Evolutionary conservation across 35 echinoderm and acorn worm genomes (phyloP).

Genomic region (Amphiura filiformis): DNA sequence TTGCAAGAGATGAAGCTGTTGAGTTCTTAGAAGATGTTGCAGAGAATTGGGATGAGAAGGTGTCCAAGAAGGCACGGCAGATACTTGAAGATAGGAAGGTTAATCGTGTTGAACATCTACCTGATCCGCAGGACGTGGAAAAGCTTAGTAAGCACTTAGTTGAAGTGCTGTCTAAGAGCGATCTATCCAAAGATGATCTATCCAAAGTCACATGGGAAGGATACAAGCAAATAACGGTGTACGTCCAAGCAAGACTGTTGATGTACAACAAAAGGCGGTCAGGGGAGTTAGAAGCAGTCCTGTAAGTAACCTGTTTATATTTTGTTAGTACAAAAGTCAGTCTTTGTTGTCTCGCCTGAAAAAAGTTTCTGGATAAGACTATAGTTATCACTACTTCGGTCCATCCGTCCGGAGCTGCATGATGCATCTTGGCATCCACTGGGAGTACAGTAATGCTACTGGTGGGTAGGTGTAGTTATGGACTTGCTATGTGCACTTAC

Average conservation of each 20-base stretch:
- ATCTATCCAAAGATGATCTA: slow-evolving; percentile 8
- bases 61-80: not conserved
- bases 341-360: too few relatives aligned
- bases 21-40: slow-evolving; percentile 2
- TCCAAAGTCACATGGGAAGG: not conserved
- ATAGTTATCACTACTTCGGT: too few relatives aligned
- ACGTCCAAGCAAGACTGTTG: slow-evolving; percentile 7
- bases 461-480: too few relatives aligned
- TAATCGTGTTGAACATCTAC: not conserved
- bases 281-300: slow-evolving; percentile 17
- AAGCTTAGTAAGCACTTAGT: not conserved
- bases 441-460: too few relatives aligned
- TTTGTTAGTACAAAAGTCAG: too few relatives aligned
- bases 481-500: too few relatives aligned
- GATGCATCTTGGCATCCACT: too few relatives aligned
- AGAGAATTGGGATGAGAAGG: not conserved
- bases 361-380: too few relatives aligned
- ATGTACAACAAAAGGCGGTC: slow-evolving; percentile 7
- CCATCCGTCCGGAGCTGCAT: too few relatives aligned
- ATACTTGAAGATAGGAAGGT: not conserved
- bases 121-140: not conserved
- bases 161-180: not conserved
- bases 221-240: not conserved
- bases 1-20: slow-evolving; percentile 3
- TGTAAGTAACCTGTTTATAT: not conserved